Evolutionary conservation across 1,140 invertebrate genomes (phyloP).

Genomic region (Procambarus virginalis): DNA sequence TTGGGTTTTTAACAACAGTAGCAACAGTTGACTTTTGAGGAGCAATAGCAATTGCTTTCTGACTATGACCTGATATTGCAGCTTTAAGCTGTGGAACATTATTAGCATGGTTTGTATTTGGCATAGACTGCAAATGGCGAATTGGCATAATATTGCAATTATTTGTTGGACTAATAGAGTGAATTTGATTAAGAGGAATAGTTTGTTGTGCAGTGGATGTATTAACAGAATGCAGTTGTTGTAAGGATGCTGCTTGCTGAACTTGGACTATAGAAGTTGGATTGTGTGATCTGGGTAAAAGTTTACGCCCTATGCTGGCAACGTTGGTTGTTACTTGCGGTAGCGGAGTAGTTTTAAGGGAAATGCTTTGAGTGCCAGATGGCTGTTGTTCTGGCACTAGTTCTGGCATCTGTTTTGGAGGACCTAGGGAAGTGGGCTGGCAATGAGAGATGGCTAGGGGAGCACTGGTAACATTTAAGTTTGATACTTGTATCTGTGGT

Average conservation of each 20-base stretch:
- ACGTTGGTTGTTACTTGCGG: not conserved
- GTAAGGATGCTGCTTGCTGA: not conserved
- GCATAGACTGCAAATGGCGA: not conserved
- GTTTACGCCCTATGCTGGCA: not conserved
- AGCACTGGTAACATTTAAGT: not conserved
- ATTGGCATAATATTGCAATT: constrained; percentile 2
- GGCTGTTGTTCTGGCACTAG: not conserved
- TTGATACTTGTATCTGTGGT: constrained; percentile 1
- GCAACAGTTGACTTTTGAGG: not conserved
- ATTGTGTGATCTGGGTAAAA: constrained; percentile 4
- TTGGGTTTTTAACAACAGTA: not conserved
- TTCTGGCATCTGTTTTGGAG: not conserved
- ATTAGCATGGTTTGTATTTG: not conserved
- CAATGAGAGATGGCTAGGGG: constrained; percentile 12
- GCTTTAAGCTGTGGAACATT: not conserved
- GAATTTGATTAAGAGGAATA: not conserved
- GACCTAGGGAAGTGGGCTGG: not conserved
- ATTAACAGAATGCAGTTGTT: not conserved
- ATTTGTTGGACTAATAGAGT: not conserved
- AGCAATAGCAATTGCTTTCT: not conserved
- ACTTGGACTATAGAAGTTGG: not conserved
- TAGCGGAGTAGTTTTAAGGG: not conserved
- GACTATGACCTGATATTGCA: not conserved
- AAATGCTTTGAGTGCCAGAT: not conserved
- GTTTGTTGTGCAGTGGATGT: not conserved